phyloP scores from a whole-genome alignment of 2,888 invertebrate species.

The Heliconius ismenius region DNA sequence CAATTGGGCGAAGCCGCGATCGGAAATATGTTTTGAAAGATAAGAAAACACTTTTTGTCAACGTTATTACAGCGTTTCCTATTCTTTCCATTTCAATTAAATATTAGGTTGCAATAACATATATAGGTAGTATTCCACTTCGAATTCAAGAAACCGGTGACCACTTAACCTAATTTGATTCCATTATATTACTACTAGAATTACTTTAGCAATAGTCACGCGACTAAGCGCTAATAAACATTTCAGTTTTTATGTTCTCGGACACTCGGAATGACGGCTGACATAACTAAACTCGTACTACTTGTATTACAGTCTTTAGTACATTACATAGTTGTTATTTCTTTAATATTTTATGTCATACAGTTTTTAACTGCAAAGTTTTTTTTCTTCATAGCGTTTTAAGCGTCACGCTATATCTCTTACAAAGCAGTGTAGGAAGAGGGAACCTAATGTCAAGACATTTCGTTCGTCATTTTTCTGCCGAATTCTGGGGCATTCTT shows the following conservation, averaged over 20 bases:
- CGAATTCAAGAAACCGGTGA: constrained; percentile 43
- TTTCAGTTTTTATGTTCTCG: constrained; percentile 3
- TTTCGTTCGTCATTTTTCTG: too few relatives aligned
- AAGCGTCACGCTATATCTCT: too few relatives aligned
- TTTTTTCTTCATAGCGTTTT: background rate
- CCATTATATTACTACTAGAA: constrained; percentile 36
- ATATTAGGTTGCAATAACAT: background rate
- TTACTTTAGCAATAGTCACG: constrained; percentile 39
- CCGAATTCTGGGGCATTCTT: too few relatives aligned
- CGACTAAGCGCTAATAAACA: constrained; percentile 27
- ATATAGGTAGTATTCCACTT: constrained; percentile 44
- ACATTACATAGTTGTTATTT: background rate
- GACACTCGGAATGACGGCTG: background rate
- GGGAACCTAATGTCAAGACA: too few relatives aligned
- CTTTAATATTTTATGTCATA: background rate
- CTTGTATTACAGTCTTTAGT: background rate
- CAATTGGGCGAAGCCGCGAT: too few relatives aligned
- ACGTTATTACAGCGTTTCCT: background rate
- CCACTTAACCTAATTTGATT: constrained; percentile 49
- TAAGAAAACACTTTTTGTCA: background rate
- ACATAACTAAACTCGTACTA: background rate
- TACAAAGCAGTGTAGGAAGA: too few relatives aligned
- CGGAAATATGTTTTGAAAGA: background rate
- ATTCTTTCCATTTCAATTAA: constrained; percentile 10
- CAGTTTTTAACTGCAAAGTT: background rate